Base-by-base conservation (phyloP, 2,113 vertebrate species). In the Amphilophus citrinellus region DNA sequence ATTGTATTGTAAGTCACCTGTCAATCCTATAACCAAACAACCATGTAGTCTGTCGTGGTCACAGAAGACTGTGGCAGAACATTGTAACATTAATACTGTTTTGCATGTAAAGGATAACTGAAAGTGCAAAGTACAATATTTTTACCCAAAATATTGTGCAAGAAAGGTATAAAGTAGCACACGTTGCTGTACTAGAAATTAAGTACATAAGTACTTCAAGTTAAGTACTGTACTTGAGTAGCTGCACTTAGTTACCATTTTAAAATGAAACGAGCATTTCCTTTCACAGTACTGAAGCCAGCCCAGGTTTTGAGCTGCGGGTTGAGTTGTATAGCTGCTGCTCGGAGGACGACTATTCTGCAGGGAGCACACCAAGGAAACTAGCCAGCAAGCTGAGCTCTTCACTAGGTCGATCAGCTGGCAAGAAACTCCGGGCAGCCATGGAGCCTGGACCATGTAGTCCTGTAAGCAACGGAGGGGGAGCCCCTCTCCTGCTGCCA, bases 381-480 rank as follows among this genome's bases (percentile, higher is more conserved):
- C 95, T 99, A 58, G 97, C 97, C 90, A 98, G 96, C 87, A 98
- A 97, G 79, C 96, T 98, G 88, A 98, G 97, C 96, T 97, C 96
- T 56, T 98, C 97, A 0, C 93, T 98, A 85, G 98, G 98, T 1
- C 96, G 98, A 39, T 97, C 98, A 1, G 90, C 97, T 0, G 98
- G 98, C 32, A 97, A 96, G 91, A 97, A 97, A 80, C 90, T 97
- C 35, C 94, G 97, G 11, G 95, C 97, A 0, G 93, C 97, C 4
- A 92, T 98, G 93, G 98, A 99, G 24, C 96, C 95, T 3, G 94
- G 95, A 22, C 93, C 91, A 0, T 94, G 96, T 2, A 96, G 96
- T 83, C 93, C 96, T 17, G 91, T 96, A 0, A 95, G 94, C 61
- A 96, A 95, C 18, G 95, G 95, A 5, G 96, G 95, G n/a, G 95